Percentiles rank a stretch among this genome's conserved stretches.
Evolutionary conservation across 2,888 invertebrate species (phyloP).

Genomic region (Piscicola geometra): DNA sequence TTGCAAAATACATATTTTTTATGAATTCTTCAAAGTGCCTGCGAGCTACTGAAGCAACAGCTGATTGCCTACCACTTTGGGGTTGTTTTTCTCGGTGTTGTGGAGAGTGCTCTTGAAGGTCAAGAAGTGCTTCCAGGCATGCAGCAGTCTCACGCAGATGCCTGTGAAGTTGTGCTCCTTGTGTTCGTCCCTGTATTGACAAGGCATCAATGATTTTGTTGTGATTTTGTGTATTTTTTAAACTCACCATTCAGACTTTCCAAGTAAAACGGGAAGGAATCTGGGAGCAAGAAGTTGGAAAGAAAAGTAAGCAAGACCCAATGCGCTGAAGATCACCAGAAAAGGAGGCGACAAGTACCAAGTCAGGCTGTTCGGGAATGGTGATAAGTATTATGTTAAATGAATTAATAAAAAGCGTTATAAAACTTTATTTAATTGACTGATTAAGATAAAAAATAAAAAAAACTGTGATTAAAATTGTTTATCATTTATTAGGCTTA

Average conservation of each 20-base stretch:
- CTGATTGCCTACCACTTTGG: not conserved
- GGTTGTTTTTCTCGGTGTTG: not conserved
- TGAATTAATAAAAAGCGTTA: too few species aligned
- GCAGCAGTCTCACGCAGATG: conserved; percentile 2
- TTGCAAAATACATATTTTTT: too few species aligned
- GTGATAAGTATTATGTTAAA: too few species aligned
- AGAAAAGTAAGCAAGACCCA: not conserved
- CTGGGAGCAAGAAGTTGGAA: not conserved
- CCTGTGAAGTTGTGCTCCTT: conserved; percentile 7
- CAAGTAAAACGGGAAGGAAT: conserved; percentile 4
- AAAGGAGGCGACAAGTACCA: conserved; percentile 7
- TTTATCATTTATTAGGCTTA: too few species aligned
- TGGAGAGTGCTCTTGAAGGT: not conserved
- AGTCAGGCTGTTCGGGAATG: not conserved
- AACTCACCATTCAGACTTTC: conserved; percentile 4
- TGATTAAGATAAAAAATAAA: not conserved
- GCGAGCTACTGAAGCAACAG: too few species aligned
- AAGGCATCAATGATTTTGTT: too few species aligned
- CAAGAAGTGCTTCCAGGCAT: not conserved
- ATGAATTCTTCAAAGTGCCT: too few species aligned
- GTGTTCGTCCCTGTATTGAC: conserved; percentile 1
- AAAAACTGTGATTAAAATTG: too few species aligned
- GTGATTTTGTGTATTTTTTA: too few species aligned
- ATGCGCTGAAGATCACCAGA: not conserved
- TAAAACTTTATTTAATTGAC: too few species aligned